Conservation (phyloP, 2,888 invertebrate species). For the Metellina segmentata region DNA sequence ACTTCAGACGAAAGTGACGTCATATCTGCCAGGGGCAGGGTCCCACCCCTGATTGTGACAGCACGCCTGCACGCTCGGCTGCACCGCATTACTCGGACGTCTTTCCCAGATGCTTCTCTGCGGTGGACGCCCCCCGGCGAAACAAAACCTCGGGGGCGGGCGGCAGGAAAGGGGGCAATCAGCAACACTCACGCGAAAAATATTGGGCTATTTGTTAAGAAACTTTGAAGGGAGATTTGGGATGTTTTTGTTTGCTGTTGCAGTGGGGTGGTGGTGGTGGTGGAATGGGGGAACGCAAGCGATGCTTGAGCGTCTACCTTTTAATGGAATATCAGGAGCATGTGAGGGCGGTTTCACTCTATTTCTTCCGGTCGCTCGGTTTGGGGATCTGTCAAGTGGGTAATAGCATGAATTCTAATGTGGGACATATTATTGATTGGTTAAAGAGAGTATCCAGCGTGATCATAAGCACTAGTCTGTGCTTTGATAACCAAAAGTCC, state of each 20-base stretch:
- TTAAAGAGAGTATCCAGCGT: too few species aligned
- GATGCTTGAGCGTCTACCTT: neutral
- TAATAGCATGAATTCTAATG: too few species aligned
- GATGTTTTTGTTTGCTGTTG: neutral
- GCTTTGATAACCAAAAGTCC: too few species aligned
- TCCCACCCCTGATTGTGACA: conserved; percentile 45
- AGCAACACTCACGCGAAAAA: conserved; percentile 4
- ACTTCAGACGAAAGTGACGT: conserved; percentile 22
- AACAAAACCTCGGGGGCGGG: neutral
- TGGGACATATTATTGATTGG: too few species aligned
- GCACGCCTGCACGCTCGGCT: conserved; percentile 23
- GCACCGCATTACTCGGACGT: conserved; percentile 36
- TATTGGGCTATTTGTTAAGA: neutral
- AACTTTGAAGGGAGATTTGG: neutral
- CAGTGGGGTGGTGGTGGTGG: too few species aligned
- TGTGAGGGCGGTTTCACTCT: too few species aligned
- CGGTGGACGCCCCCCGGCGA: neutral
- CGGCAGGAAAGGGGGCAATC: neutral
- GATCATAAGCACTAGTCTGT: too few species aligned
- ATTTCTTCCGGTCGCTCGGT: too few species aligned
- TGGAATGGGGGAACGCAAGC: neutral
- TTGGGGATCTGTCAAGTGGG: too few species aligned
- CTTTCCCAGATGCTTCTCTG: conserved; percentile 28
- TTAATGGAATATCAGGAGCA: too few species aligned
- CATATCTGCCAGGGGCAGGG: conserved; percentile 18